Conservation (phyloP, 2,797 vertebrate species). For the Lagorchestes hirsutus region DNA sequence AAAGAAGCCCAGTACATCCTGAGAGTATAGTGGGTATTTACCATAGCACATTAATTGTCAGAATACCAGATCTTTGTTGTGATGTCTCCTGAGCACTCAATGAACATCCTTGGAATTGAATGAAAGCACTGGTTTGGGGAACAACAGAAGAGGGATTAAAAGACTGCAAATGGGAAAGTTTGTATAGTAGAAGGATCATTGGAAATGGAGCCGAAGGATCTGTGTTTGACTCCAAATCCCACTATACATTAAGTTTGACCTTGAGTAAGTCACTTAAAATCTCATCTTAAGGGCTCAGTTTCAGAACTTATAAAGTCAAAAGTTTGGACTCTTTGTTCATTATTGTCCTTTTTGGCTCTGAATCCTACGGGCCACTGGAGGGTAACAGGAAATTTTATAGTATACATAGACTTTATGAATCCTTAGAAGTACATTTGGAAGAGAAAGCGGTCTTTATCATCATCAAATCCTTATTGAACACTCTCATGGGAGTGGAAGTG, state of each 20-base stretch:
- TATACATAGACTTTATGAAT: background rate
- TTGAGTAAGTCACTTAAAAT: background rate
- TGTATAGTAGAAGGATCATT: background rate
- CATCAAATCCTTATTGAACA: background rate
- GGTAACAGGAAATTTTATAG: background rate
- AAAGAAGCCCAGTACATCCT: background rate
- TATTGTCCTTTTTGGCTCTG: background rate
- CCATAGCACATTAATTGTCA: background rate
- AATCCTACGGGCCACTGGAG: background rate
- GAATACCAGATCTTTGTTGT: background rate
- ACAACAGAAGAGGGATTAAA: background rate
- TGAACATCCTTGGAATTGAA: conserved; percentile 40
- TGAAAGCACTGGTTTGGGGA: background rate
- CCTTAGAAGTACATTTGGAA: background rate
- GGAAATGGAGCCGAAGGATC: background rate
- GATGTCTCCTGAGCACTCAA: conserved; percentile 45
- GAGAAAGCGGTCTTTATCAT: background rate
- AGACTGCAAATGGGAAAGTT: background rate
- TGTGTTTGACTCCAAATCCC: background rate
- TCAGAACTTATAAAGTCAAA: background rate
- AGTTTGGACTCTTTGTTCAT: background rate
- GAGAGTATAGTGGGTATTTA: background rate
- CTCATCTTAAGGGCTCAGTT: background rate
- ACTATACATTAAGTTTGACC: background rate
- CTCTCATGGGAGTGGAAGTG: background rate